Evolutionary conservation across 2,888 invertebrate genomes (phyloP), one percentile per base, ranked within the genome.

Genomic region (Drosophila sordidula): DNA sequence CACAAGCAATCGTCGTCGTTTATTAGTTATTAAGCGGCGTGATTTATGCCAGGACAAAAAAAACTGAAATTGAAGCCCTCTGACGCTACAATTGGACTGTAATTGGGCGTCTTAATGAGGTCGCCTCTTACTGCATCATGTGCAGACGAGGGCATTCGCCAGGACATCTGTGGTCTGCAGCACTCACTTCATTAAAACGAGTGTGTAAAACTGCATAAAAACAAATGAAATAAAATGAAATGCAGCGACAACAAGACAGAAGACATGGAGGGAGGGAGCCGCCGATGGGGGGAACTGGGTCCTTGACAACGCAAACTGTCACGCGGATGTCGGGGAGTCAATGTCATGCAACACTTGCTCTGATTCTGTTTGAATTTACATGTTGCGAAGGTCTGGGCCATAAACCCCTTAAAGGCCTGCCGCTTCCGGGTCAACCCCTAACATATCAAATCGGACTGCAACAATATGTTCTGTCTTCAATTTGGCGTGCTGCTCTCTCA

Each of bases 21-120:
- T 88, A 88, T 84, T 84, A 84, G 88, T 84, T 84, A 84, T 86
- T 84, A 84, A 84, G 88, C 45, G 70, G 68, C 66, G 77, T 88
- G 88, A 84, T 86, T 83, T 84, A 83, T 86, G 68, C 74, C 64
- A 18, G 44, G 16, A 18, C 44, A 49, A 42, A 52, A 34, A 42
- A 45, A 42, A 45, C 32, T 26, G 57, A 3, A 52, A 62, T 45
- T 71, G 62, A 66, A 58, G 62, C 49, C 59, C 42, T 61, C 61
- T 50, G 69, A 46, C 68, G 47, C 46, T 52, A 62, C 75, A 82
- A 75, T 75, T 80, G 80, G 68, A 61, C 77, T 50, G 55, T 52
- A 78, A 66, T 69, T 52, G 47, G 52, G 54, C 67, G 41, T 68
- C 69, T 70, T 88, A 88, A 83, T 86, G 86, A 83, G 88, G 57